These are phyloP conservation scores for Clanis bilineata DNA, from an alignment of 2,888 invertebrate species.

Conservation along the genomic window DNA sequence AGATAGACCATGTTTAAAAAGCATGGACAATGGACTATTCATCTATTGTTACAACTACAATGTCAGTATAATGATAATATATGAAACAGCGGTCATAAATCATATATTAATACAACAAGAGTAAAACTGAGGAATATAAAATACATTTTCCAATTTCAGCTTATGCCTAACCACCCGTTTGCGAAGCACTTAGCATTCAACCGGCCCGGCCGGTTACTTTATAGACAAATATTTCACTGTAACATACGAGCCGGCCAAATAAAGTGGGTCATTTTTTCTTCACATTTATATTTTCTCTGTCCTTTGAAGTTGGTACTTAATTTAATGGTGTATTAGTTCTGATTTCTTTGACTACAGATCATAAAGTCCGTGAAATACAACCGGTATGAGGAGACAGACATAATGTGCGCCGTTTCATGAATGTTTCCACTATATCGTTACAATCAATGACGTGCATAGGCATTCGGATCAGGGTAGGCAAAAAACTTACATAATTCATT, in stretches of 20 bases:
- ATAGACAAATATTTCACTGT: slow-evolving; percentile 63
- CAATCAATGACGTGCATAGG: too few relatives aligned
- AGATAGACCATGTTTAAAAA: too few relatives aligned
- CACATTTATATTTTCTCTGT: slow-evolving; percentile 34
- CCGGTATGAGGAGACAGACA: not conserved
- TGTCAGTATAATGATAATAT: not conserved
- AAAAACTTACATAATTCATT: too few relatives aligned
- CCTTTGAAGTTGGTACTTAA: slow-evolving; percentile 49
- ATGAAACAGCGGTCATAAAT: not conserved
- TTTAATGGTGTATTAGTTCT: slow-evolving; percentile 39
- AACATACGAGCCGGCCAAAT: slow-evolving; percentile 52
- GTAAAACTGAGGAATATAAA: slow-evolving; percentile 34
- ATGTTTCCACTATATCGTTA: not conserved
- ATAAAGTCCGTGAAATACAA: slow-evolving; percentile 2
- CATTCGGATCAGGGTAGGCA: too few relatives aligned
- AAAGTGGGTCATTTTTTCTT: slow-evolving; percentile 46
- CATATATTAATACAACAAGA: not conserved
- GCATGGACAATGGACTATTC: not conserved
- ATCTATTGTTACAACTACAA: not conserved
- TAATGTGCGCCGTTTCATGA: not conserved
- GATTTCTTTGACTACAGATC: slow-evolving; percentile 19
- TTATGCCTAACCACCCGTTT: slow-evolving; percentile 44
- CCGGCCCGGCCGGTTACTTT: slow-evolving; percentile 51
- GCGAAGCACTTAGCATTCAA: slow-evolving; percentile 59
- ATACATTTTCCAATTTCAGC: slow-evolving; percentile 45